Evolutionary conservation across 2,113 vertebrate genomes (phyloP), one percentile per base, ranked within the genome.

Genomic region (Mesitornis unicolor): DNA sequence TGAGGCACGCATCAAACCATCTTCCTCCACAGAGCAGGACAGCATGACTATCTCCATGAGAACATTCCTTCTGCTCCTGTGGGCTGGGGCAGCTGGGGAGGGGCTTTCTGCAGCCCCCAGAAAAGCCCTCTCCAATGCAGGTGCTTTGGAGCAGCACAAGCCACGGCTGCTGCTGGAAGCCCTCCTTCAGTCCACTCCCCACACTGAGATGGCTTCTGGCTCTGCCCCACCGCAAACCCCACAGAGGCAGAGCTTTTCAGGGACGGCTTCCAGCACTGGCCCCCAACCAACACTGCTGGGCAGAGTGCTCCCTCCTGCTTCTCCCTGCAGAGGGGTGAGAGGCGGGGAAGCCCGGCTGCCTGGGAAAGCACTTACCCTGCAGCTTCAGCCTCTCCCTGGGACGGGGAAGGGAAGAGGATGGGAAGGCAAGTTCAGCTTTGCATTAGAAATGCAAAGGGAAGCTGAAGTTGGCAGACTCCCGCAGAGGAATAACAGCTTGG

Each of bases 1-100:
- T 0, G 26, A 60, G 79, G 78, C 73, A 53, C 1, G 0, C 1
- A 29, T 47, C 47, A 45, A 43, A 9, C 29, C 12, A 7, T n/a
- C n/a, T n/a, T n/a, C n/a, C n/a, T n/a, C n/a, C n/a, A n/a, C n/a
- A n/a, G n/a, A 50, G 74, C 43, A 8, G 11, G 24, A 12, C 4
- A 38, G 45, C 45, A 9, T 1, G 3, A 33, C 53, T 3, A 12
- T 14, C 8, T 5, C 13, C 26, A 19, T 0, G 7, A 53, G 29
- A 28, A 40, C 31, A 26, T 1, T 3, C 38, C 38, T 38, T 29
- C 42, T 1, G 1, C 16, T 43, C 1, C 6, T 4, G 24, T 40
- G 51, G 18, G 57, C 40, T 26, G 33, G 13, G 14, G 16, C 35
- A 47, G 57, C 29, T 33, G n/a, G 38, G 15, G 29, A 60, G 17